These are phyloP conservation scores for Nycticebus coucang DNA, from an alignment of 2,113 vertebrate species.

Conservation along the genomic window DNA sequence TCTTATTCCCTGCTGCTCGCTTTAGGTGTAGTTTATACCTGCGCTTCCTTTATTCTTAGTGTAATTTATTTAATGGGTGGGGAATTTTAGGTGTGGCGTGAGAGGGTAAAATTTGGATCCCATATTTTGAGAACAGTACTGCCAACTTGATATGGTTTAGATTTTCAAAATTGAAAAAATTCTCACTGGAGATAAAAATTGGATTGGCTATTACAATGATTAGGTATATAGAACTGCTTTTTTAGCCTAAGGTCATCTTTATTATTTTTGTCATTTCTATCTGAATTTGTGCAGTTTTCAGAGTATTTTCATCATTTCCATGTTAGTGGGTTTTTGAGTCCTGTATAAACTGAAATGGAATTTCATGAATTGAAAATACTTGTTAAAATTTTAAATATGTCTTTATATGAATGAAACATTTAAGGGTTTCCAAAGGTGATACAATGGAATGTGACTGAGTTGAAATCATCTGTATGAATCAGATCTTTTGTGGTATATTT, in stretches of 20 bases:
- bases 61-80: background rate
- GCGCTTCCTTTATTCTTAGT: background rate
- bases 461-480: slow-evolving; percentile 27
- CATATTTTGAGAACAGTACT: background rate
- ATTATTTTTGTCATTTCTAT: slow-evolving; percentile 5
- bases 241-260: background rate
- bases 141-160: background rate
- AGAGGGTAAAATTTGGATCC: background rate
- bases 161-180: slow-evolving; percentile 38
- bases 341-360: background rate
- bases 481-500: slow-evolving; percentile 70
- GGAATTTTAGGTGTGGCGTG: background rate
- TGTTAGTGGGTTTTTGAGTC: slow-evolving; percentile 35
- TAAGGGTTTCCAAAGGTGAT: slow-evolving; percentile 45
- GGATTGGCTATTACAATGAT: background rate
- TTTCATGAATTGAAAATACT: slow-evolving; percentile 53
- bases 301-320: background rate
- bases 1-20: background rate
- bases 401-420: background rate
- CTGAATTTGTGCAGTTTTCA: slow-evolving; percentile 41
- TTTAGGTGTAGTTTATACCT: background rate
- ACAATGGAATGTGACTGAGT: slow-evolving; percentile 31
- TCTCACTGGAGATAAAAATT: background rate
- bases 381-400: slow-evolving; percentile 35
- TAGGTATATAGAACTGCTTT: background rate